These are phyloP conservation scores for Labeo rohita DNA, from an alignment of 2,113 vertebrate genomes.

Conservation along the genomic window DNA sequence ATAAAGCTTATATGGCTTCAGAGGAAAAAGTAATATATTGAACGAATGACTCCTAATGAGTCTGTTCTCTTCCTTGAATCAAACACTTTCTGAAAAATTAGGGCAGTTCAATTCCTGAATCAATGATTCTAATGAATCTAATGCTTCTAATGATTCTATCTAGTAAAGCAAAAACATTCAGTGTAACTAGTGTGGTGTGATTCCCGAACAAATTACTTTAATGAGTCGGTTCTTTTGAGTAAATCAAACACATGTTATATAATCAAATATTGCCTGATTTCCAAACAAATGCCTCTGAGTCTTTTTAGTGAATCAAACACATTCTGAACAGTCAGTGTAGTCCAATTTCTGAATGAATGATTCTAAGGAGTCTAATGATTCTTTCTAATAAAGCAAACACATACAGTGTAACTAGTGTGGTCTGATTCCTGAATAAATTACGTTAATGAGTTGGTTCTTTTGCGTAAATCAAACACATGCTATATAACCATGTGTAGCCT, in stretches of 20 bases:
- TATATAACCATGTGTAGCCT: neutral
- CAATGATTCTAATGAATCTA: too few relatives aligned
- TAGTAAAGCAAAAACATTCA: too few relatives aligned
- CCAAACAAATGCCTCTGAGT: too few relatives aligned
- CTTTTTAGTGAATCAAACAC: neutral
- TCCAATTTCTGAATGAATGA: neutral
- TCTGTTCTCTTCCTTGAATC: neutral
- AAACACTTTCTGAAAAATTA: too few relatives aligned
- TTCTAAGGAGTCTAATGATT: neutral
- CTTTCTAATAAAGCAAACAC: neutral
- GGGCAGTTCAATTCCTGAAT: too few relatives aligned
- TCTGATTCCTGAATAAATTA: neutral
- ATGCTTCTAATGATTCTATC: too few relatives aligned
- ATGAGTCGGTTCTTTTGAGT: too few relatives aligned
- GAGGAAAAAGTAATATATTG: neutral
- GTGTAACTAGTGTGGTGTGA: too few relatives aligned
- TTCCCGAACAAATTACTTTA: too few relatives aligned
- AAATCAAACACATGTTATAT: too few relatives aligned
- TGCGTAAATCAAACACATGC: neutral
- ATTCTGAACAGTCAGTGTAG: neutral
- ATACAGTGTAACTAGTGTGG: neutral
- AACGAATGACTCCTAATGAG: neutral
- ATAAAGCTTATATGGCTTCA: neutral
- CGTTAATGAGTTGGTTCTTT: neutral
- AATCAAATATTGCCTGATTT: too few relatives aligned